Base-by-base conservation (phyloP, 2,888 invertebrate species). In the Strigamia transsilvanica region DNA sequence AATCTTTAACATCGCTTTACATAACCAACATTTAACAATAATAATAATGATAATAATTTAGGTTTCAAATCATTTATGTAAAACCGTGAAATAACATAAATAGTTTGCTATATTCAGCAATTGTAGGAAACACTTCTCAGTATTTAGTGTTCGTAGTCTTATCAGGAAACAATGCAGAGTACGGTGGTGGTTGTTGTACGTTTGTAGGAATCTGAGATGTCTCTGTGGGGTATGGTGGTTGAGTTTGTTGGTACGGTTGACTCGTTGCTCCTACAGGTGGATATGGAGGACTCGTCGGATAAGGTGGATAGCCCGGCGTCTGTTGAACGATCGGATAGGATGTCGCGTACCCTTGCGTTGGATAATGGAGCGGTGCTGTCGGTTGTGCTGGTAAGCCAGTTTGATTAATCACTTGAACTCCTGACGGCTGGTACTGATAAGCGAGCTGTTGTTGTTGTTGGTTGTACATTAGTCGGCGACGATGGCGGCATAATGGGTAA, bases 371-470 rank as follows among this genome's bases (percentile, higher is more conserved):
- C n/a, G 56, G 56, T 21, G 12, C 46, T 5, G 2, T 38, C 0
- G 38, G 38, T 38, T 38, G 38, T 13, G 46, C 12, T 46, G 46
- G 46, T 5, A 46, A n/a, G 1, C 56, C 56, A 1, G 56, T 56
- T 56, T 56, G 56, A 18, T n/a, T n/a, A 18, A 56, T 56, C 7
- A 56, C 56, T n/a, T 21, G 15, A 4, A 56, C 56, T 18, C 56
- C 56, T 18, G 56, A n/a, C n/a, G 56, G 56, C n/a, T 56, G 56
- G 46, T 46, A 46, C 18, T 56, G 56, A 18, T 56, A 56, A n/a
- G 18, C 56, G n/a, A 56, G 7, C 9, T 18, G 18, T 56, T 18
- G 56, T 7, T 56, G 56, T 2, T 56, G n/a, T 5, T 46, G 46
- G 15, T 46, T 13, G 56, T 18, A 56, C 56, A 56, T 1, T 9